These are phyloP conservation scores for Bubalus kerabau DNA, from an alignment of 2,113 vertebrate species.

Conservation along the genomic window DNA sequence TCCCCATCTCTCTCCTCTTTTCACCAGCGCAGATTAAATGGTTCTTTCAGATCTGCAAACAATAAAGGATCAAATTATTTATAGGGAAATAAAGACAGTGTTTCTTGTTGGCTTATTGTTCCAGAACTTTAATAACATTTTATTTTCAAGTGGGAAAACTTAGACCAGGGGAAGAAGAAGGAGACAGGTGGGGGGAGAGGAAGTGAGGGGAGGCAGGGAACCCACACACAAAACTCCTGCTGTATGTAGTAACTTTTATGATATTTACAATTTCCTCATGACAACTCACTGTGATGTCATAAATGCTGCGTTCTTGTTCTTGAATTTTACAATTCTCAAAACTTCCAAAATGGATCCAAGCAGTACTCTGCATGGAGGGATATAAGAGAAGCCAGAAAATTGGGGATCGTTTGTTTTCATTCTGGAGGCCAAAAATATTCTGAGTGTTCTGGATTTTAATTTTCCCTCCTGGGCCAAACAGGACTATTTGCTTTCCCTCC, in stretches of 20 bases:
- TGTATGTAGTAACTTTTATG: constrained; percentile 21
- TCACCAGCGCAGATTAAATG: constrained; percentile 74
- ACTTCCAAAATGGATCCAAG: background rate
- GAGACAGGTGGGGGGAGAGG: background rate
- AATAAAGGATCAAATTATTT: constrained; percentile 75
- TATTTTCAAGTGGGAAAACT: constrained; percentile 57
- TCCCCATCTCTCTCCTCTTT: background rate
- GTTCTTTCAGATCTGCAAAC: constrained; percentile 66
- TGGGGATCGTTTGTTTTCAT: background rate
- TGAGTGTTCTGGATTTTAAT: constrained; percentile 19
- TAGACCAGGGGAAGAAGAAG: background rate
- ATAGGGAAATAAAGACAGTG: constrained; percentile 72
- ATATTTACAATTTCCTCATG: constrained; percentile 39
- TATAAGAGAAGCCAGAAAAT: background rate
- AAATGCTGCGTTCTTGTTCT: background rate
- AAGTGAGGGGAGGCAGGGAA: background rate
- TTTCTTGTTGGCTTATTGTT: constrained; percentile 74
- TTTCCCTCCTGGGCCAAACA: background rate
- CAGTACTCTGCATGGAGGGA: background rate
- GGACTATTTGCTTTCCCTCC: background rate
- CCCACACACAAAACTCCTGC: background rate
- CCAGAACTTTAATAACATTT: constrained; percentile 68
- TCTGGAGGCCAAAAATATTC: background rate
- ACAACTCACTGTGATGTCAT: constrained; percentile 69
- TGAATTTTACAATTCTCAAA: constrained; percentile 56